These are phyloP conservation scores for Chionoecetes opilio DNA, from an alignment of 1,140 invertebrate species.

Conservation along the genomic window DNA sequence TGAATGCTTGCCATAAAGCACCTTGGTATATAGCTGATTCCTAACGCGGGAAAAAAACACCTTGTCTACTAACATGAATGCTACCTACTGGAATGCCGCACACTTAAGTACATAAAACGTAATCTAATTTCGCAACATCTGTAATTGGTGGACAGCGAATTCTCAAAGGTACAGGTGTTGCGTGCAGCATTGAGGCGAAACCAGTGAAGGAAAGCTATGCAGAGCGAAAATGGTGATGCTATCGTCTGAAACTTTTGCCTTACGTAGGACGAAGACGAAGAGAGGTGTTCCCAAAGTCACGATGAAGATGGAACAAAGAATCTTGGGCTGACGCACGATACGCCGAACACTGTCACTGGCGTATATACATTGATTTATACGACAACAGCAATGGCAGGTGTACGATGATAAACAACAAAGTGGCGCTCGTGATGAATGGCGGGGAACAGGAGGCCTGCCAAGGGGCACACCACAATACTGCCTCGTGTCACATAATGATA, in stretches of 20 bases:
- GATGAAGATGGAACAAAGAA: background rate
- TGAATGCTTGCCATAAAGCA: background rate
- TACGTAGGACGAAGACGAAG: background rate
- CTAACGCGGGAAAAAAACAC: background rate
- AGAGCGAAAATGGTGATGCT: background rate
- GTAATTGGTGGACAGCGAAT: background rate
- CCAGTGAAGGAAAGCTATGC: background rate
- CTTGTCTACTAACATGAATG: background rate
- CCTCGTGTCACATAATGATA: constrained; percentile 8
- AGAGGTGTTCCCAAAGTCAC: background rate
- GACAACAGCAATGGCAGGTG: background rate
- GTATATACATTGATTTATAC: background rate
- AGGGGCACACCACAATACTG: constrained; percentile 41
- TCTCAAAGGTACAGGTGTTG: background rate
- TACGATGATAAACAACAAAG: constrained; percentile 42
- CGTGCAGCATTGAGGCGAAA: background rate
- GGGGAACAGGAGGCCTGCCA: background rate
- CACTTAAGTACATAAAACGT: background rate
- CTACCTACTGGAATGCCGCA: background rate
- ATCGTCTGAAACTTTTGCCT: background rate
- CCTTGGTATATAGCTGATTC: background rate
- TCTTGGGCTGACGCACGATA: background rate
- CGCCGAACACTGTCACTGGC: background rate
- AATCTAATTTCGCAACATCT: background rate
- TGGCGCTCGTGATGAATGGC: constrained; percentile 24